Conservation (phyloP, 1,140 invertebrate genomes). For the Penaeus indicus region DNA sequence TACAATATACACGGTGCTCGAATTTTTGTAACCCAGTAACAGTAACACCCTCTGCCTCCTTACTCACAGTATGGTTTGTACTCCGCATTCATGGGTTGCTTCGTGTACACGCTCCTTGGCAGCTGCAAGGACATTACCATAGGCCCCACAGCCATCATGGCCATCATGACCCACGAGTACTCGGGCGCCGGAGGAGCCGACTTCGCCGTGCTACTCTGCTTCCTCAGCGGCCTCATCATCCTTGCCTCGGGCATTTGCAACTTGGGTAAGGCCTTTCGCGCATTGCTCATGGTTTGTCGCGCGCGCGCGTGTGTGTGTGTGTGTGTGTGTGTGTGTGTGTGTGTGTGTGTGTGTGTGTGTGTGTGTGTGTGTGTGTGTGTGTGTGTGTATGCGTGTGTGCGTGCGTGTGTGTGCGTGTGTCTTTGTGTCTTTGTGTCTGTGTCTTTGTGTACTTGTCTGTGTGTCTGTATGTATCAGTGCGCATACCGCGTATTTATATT, state of each 20-base stretch:
- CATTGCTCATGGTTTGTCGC: too few species aligned
- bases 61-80: constrained; percentile 84
- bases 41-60: neutral
- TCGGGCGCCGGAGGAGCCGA: constrained; percentile 79
- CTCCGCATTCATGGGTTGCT: constrained; percentile 91
- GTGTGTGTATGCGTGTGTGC: neutral
- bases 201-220: constrained; percentile 84
- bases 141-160: constrained; percentile 89
- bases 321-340: neutral
- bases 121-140: constrained; percentile 93
- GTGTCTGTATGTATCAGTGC: too few species aligned
- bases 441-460: neutral
- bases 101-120: constrained; percentile 91
- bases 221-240: constrained; percentile 83
- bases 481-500: too few species aligned
- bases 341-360: too few species aligned
- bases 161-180: constrained; percentile 82
- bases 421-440: too few species aligned
- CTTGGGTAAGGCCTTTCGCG: constrained; percentile 75
- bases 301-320: constrained; percentile 6
- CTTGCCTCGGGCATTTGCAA: constrained; percentile 84
- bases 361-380: too few species aligned
- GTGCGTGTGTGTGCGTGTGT: neutral
- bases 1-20: neutral
- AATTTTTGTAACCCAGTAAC: neutral